A percentile compares a stretch with the other conserved stretches of the same genome.
phyloP scores from a whole-genome alignment of 30 jellyfish, hydroid and myxozoan genomes.

The Hydractinia symbiolongicarpus region DNA sequence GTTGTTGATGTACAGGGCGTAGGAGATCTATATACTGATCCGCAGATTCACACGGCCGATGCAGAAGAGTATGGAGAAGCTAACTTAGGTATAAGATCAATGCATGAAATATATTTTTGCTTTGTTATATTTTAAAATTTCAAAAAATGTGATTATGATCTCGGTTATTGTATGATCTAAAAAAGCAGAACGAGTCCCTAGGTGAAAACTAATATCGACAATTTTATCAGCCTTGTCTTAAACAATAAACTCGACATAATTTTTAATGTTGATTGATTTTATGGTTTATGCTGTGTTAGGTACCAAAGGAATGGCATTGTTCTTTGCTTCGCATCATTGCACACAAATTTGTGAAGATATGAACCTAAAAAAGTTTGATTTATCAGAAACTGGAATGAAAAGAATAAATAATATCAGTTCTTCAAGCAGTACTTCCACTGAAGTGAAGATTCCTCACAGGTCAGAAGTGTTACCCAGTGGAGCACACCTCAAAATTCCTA shows the following conservation, averaged over 20 bases:
- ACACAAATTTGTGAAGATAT: conserved; percentile 71
- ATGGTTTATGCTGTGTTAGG: conserved; percentile 3
- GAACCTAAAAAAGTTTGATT: conserved; percentile 72
- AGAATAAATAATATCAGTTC: conserved; percentile 52
- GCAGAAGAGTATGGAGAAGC: conserved; percentile 95
- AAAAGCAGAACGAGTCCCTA: too few species aligned
- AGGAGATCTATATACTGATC: conserved; percentile 97
- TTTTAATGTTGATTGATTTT: too few species aligned
- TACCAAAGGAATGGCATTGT: conserved; percentile 95
- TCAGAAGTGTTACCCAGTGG: not conserved
- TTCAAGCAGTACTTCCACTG: conserved; percentile 53
- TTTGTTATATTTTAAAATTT: too few species aligned
- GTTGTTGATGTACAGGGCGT: conserved; percentile 98
- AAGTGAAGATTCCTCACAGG: conserved; percentile 34
- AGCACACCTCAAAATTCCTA: too few species aligned
- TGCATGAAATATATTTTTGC: not conserved
- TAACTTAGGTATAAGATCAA: conserved; percentile 50
- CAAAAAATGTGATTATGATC: too few species aligned
- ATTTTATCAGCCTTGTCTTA: too few species aligned
- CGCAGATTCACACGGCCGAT: conserved; percentile 94
- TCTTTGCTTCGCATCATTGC: conserved; percentile 88
- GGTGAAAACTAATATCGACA: too few species aligned
- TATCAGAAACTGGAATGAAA: conserved; percentile 57
- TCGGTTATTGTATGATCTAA: not conserved
- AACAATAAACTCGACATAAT: too few species aligned